Base-by-base conservation (phyloP, 1,140 invertebrate genomes). In the Chelonus insularis region DNA sequence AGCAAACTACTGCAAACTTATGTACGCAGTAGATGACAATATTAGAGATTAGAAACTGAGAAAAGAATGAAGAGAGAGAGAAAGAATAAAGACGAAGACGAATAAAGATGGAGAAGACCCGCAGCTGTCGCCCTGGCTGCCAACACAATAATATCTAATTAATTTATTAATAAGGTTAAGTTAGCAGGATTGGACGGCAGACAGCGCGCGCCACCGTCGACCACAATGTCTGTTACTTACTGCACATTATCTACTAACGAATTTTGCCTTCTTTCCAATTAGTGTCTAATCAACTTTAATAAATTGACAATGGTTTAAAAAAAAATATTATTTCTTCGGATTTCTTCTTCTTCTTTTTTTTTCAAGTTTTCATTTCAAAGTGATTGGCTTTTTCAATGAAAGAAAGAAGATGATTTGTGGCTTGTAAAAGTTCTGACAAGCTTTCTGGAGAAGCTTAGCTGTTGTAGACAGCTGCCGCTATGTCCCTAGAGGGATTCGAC, bases 151-250 rank as follows among this genome's bases (percentile, higher is more conserved):
- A 80, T 79, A 80, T 80, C 76, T 80, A 79, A 80, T 80, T 80
- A 80, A 80, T 79, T 79, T 80, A 80, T 80, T 80, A 80, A 80
- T 80, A 77, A 80, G 78, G 78, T 80, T 80, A 80, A 80, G 68
- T 80, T 80, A 74, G 74, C 65, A 75, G 77, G 77, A 80, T 80
- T 79, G 77, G 77, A 76, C 73, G 75, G 72, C 77, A 79, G 78
- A 80, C 76, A 77, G 73, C 72, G 73, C 75, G 73, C 69, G 67
- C 66, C 67, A 65, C 63, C 62, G 12, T 43, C 41, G 2, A 29
- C 25, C 25, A 7, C 25, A 29, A 29, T 29, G 25, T 29, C 25
- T 29, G 25, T 29, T 29, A 29, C 3, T 4, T 4, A 7, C 7
- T 29, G 25, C 7, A 29, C 25, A 29, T 29, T 29, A 29, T 29